phyloP scores from a whole-genome alignment of 2,888 invertebrate species.

The Drosophila helvetica region DNA sequence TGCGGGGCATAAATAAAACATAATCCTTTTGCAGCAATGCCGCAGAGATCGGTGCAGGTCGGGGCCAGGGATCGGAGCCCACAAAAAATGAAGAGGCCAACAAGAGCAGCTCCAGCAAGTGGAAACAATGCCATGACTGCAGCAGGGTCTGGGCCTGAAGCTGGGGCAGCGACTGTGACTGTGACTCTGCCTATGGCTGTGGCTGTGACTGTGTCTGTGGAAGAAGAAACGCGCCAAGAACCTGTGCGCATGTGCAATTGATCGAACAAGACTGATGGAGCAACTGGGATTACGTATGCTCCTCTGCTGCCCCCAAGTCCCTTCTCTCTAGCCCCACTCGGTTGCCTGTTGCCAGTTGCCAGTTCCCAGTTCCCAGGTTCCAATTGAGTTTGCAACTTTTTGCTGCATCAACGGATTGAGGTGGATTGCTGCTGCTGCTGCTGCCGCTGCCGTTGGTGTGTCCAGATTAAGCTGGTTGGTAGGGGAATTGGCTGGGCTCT shows the following conservation, averaged over 20 bases:
- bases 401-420: slow-evolving; percentile 62
- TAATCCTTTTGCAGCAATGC: slow-evolving; percentile 78
- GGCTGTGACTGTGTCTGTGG: background rate
- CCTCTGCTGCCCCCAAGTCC: slow-evolving; percentile 11
- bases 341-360: background rate
- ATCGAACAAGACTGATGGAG: slow-evolving; percentile 83
- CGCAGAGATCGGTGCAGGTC: slow-evolving; percentile 41
- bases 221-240: slow-evolving; percentile 58
- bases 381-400: slow-evolving; percentile 78
- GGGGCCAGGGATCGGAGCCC: slow-evolving; percentile 4
- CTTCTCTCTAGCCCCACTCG: too few species aligned
- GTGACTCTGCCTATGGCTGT: background rate
- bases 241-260: slow-evolving; percentile 82
- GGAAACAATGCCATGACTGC: slow-evolving; percentile 63
- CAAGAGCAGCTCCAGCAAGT: slow-evolving; percentile 42
- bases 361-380: slow-evolving; percentile 43
- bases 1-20: slow-evolving; percentile 84
- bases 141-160: background rate
- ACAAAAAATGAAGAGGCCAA: slow-evolving; percentile 7
- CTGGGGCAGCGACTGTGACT: background rate
- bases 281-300: slow-evolving; percentile 78
- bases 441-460: slow-evolving; percentile 42
- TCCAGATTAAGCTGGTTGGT: slow-evolving; percentile 62
- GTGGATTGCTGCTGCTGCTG: slow-evolving; percentile 22
- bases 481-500: slow-evolving; percentile 17